Base-by-base conservation (phyloP, 2,797 vertebrate species). In the Lateolabrax maculatus region DNA sequence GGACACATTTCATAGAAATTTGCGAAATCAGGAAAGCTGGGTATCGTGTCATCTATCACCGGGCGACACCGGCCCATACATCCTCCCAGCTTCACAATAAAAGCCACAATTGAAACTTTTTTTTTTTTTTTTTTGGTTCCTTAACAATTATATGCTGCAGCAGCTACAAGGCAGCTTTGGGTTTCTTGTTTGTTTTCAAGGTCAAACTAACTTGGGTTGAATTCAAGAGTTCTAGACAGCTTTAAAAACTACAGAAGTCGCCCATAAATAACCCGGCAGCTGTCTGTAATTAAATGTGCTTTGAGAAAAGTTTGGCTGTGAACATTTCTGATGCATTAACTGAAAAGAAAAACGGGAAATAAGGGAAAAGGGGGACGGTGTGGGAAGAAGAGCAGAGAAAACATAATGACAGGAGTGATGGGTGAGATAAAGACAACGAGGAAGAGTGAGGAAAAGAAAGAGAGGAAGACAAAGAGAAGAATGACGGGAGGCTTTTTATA, bases 1-100 rank as follows among this genome's bases (percentile, higher is more conserved):
- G 74, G 85, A 90, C 92, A 92, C 90, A 93, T 92, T 94, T 94
- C 90, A 93, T 89, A 92, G 87, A 92, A 91, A 94, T 94, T 93
- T 94, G 92, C 88, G 87, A 93, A 93, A 93, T 93, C 92, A 93
- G 91, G 88, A 90, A 90, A 89, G 84, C 71, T 0, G 73, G 2
- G 62, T 87, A 85, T 87, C 75, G 55, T 80, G 84, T 73, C 86
- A 93, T 93, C 89, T 49, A 90, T 94, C 92, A 93, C 65, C 0
- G n/a, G 2, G 46, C 23, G 58, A 61, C 79, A 25, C 44, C 18
- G 34, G 64, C 77, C 68, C 84, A 85, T 90, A 81, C 81, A 90
- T 92, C 88, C 78, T 87, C 77, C 71, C 58, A 4, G 57, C 79
- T 84, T 83, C 84, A 87, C 84, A 88, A 87, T 90, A 89, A 92